Evolutionary conservation across 92 coral and sea anemone genomes (phyloP), one percentile per base, ranked within the genome.

Genomic region (Epizoanthus illoricatus): DNA sequence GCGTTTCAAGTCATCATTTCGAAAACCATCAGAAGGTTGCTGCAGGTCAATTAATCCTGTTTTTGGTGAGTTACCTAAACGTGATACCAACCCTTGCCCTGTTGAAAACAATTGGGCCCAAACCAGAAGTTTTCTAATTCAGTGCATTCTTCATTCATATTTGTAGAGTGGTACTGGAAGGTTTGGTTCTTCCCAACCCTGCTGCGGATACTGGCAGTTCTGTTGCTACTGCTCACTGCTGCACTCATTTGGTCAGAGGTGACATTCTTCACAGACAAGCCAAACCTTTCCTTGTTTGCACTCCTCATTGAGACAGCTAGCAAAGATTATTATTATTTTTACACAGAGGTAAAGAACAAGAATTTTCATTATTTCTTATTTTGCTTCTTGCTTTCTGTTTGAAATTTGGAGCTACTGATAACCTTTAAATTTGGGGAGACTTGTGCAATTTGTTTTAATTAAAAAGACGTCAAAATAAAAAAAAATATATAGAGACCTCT

Each of bases 231-330:
- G 39, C 75, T 95, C 64, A 90, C 93, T 3, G 80, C 94, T 73
- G 92, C 97, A 2, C 87, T 95, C 62, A 93, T 95, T 28, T 95
- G 98, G 98, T 95, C 98, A 5, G 98, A 95, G 80, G 98, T 95
- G 54, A 95, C 98, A 12, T 95, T 95, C 93, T 95, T 95, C 92
- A 93, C 86, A 47, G 88, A 85, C 59, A 70, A 91, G 60, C 97
- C 95, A 19, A 90, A 90, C 23, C 87, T 93, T 43, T 95, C 98
- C 2, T 82, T 95, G 39, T 93, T 90, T 79, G 98, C 98, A 1
- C 78, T 90, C 63, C 86, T 95, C 61, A 85, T 95, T 43, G 86
- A 86, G 68, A 85, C 91, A 13, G 98, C 97, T 5, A 91, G 97
- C 56, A 76, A 84, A 64, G 93, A 88, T 65, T 95, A 95, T 84